Conservation (phyloP, 2,797 vertebrate genomes). For the Tachyglossus aculeatus region DNA sequence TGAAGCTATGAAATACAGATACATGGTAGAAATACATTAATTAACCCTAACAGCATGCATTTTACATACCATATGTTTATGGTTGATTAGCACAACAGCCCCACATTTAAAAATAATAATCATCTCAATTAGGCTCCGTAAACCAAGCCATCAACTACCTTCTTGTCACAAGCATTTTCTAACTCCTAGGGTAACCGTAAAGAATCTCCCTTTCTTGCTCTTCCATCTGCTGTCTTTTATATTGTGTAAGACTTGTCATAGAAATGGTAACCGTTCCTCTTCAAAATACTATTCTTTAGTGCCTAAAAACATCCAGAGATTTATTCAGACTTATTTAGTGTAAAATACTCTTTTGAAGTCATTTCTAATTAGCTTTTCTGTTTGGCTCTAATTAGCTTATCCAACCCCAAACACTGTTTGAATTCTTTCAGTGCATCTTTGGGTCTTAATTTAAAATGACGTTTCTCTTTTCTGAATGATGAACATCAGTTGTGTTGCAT, state of each 20-base stretch:
- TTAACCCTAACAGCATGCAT: slow-evolving; percentile 60
- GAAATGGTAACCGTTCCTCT: slow-evolving; percentile 3
- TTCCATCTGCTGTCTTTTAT: slow-evolving; percentile 52
- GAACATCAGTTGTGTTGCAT: too few relatives aligned
- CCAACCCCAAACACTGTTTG: slow-evolving; percentile 11
- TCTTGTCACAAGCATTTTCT: slow-evolving; percentile 40
- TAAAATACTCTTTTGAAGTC: slow-evolving; percentile 22
- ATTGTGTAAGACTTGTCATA: slow-evolving; percentile 13
- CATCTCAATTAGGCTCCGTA: slow-evolving; percentile 69
- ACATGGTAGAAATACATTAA: slow-evolving; percentile 47
- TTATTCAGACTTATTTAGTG: too few relatives aligned
- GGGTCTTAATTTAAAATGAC: too few relatives aligned
- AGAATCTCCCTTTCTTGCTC: slow-evolving; percentile 24
- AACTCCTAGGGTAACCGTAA: slow-evolving; percentile 52
- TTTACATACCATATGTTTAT: slow-evolving; percentile 69
- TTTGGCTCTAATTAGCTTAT: too few relatives aligned
- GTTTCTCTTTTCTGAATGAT: too few relatives aligned
- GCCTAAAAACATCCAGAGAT: too few relatives aligned
- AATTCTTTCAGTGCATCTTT: too few relatives aligned
- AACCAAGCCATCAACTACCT: slow-evolving; percentile 60
- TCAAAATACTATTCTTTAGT: slow-evolving; percentile 24
- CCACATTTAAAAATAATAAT: slow-evolving; percentile 68
- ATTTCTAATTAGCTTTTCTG: not conserved
- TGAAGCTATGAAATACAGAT: slow-evolving; percentile 49
- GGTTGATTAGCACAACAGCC: slow-evolving; percentile 68